Evolutionary conservation across 2,888 invertebrate genomes (phyloP), one percentile per base, ranked within the genome.

Genomic region (Ashinkailepas kermadecensis): DNA sequence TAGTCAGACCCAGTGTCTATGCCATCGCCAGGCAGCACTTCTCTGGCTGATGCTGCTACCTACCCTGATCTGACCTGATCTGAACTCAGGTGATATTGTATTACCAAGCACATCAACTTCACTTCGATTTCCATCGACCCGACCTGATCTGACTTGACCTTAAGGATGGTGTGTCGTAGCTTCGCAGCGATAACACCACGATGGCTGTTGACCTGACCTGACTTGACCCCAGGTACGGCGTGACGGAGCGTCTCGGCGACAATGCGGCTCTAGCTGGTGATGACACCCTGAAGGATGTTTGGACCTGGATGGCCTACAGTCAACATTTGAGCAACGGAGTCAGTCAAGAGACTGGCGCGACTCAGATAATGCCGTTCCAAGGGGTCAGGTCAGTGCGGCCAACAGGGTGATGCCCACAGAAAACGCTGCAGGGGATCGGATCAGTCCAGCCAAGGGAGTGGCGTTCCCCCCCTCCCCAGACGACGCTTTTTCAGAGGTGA

Each of bases 221-320:
- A 10, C 65, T 18, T 12, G 12, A 6, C 7, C 7, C 4, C 58
- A 79, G 79, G n/a, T 79, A 79, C 58, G 79, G 79, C 4, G 57
- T 79, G 23, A 59, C 81, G 10, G 57, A 81, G 23, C 64, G 67
- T 4, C 39, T 70, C 21, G n/a, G 23, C 15, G 74, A 81, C 15
- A 81, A 70, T 18, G 74, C 23, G 1, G 58, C 58, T 10, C 74
- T 81, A 39, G 74, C 25, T 4, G 58, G 25, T 54, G 64, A 81
- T 21, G 67, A 15, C 23, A 9, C 18, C 8, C 65, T 81, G 23
- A 23, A 18, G 18, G 21, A n/a, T 21, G 81, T 74, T 9, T 81
- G 81, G 81, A 18, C 10, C 54, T 81, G 81, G 81, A 81, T 81
- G 57, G 58, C 74, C 4, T 58, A 18, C 58, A 67, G 70, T 23